phyloP scores from a whole-genome alignment of 2,888 invertebrate species.

The Portevinia maculata region DNA sequence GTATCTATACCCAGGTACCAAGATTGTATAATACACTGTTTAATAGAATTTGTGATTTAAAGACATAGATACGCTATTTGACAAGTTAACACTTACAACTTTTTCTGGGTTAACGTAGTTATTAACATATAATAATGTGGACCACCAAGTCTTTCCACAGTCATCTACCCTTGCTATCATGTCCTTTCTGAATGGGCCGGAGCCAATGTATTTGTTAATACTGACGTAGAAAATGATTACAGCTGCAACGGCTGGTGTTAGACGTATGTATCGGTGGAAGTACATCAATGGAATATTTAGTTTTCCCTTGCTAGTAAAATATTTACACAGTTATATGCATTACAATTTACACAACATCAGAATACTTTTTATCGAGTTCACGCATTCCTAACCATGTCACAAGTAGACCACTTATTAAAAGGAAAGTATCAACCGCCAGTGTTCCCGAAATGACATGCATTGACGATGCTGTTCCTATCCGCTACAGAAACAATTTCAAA shows the following conservation, averaged over 20 bases:
- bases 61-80: too few relatives aligned
- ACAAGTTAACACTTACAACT: conserved; percentile 77
- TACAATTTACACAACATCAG: too few relatives aligned
- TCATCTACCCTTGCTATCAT: conserved; percentile 82
- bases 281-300: conserved; percentile 81
- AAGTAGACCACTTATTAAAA: conserved; percentile 85
- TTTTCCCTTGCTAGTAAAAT: conserved; percentile 77
- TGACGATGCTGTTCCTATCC: conserved; percentile 79
- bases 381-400: conserved; percentile 82
- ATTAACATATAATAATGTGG: conserved; percentile 83
- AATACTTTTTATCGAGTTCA: conserved; percentile 80
- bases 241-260: conserved; percentile 84
- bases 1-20: conserved; percentile 86
- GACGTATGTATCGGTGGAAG: conserved; percentile 82
- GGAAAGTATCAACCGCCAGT: conserved; percentile 86
- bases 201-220: conserved; percentile 83
- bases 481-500: not conserved
- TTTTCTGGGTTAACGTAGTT: conserved; percentile 82
- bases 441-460: conserved; percentile 82
- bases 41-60: too few relatives aligned
- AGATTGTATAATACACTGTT: conserved; percentile 84
- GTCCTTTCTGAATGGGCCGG: conserved; percentile 85
- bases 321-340: too few relatives aligned
- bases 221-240: conserved; percentile 83
- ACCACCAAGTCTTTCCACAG: conserved; percentile 83